These are phyloP conservation scores for Gymnoscopelus braueri DNA, from an alignment of 2,797 vertebrate species.

Conservation along the genomic window DNA sequence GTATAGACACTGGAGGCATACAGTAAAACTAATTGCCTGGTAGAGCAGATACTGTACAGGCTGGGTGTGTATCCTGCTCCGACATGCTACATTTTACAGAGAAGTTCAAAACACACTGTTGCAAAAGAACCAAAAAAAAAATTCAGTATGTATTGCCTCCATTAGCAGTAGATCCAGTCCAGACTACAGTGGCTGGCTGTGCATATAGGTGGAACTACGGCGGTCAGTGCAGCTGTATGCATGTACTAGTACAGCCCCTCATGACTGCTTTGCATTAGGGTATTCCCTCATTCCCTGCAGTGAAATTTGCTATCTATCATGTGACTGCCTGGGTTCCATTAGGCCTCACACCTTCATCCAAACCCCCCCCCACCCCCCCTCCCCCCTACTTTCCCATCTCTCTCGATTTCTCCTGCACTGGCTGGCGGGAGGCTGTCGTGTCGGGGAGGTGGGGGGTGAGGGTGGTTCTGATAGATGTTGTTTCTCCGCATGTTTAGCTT, in stretches of 20 bases:
- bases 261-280: slow-evolving; percentile 70
- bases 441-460: no score
- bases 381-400: slow-evolving; percentile 14
- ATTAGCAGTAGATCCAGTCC: slow-evolving; percentile 24
- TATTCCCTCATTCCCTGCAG: slow-evolving; percentile 66
- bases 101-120: slow-evolving; percentile 26
- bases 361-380: slow-evolving; percentile 23
- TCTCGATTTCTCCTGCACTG: no score
- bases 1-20: slow-evolving; percentile 28
- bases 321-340: slow-evolving; percentile 65
- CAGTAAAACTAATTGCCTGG: slow-evolving; percentile 47
- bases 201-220: slow-evolving; percentile 7
- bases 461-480: slow-evolving; percentile 43
- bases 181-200: slow-evolving; percentile 24
- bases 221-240: slow-evolving; percentile 55
- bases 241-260: slow-evolving; percentile 3
- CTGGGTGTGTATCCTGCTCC: slow-evolving; percentile 27
- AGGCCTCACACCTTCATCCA: slow-evolving; percentile 47
- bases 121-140: slow-evolving; percentile 9
- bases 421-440: no score
- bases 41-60: slow-evolving; percentile 21
- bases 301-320: slow-evolving; percentile 72
- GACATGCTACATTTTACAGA: slow-evolving; percentile 32
- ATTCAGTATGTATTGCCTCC: neutral
- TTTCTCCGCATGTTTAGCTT: slow-evolving; percentile 40